Evolutionary conservation across 2,113 vertebrate species (phyloP).

Genomic region (Girardinichthys multiradiatus): DNA sequence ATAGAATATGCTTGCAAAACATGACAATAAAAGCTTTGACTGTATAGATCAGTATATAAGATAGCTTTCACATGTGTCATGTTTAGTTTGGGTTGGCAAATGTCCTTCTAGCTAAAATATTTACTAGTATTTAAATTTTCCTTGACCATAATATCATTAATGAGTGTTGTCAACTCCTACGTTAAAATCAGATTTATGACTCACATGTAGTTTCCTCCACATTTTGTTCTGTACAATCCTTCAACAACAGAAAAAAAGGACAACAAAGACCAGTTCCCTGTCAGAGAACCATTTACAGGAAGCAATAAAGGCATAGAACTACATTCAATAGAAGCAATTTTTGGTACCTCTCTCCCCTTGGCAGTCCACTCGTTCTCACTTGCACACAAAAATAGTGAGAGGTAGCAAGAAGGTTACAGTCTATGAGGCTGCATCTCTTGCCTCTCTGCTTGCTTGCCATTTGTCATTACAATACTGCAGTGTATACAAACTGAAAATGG

Average conservation of each 20-base stretch:
- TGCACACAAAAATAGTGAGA: conserved; percentile 39
- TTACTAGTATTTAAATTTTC: background rate
- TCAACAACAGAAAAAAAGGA: conserved; percentile 59
- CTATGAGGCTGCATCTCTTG: conserved; percentile 60
- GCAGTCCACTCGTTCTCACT: conserved; percentile 71
- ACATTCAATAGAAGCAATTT: conserved; percentile 79
- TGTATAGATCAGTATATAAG: conserved; percentile 3
- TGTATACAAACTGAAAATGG: conserved; percentile 65
- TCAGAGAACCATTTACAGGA: conserved; percentile 80
- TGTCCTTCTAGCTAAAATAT: background rate
- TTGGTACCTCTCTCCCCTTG: conserved; percentile 69
- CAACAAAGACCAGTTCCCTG: conserved; percentile 71
- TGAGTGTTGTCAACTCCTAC: background rate
- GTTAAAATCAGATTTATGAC: conserved; percentile 54
- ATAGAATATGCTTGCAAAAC: background rate
- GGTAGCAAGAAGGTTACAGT: conserved; percentile 40
- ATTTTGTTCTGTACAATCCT: conserved; percentile 50
- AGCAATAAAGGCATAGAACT: conserved; percentile 78
- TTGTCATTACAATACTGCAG: conserved; percentile 68
- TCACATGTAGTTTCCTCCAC: conserved; percentile 38
- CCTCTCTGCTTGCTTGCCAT: conserved; percentile 55
- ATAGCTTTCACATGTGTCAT: background rate
- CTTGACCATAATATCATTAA: background rate
- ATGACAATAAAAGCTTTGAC: background rate
- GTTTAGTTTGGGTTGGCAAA: conserved; percentile 6